Evolutionary conservation across 2,113 vertebrate genomes (phyloP).

Genomic region (Aldabrachelys gigantea): DNA sequence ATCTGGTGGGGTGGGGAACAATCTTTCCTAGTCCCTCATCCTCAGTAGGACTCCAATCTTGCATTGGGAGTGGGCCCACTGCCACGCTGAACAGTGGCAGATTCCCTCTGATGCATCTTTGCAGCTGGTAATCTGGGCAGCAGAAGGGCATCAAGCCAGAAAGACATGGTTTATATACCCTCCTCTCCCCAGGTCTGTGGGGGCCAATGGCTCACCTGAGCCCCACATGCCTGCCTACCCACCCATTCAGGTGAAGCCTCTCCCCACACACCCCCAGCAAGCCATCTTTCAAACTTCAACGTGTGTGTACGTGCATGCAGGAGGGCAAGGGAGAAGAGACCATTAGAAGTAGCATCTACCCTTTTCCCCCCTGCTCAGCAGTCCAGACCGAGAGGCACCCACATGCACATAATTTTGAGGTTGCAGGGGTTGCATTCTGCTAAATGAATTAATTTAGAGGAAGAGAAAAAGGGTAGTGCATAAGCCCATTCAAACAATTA

Average conservation of each 20-base stretch:
- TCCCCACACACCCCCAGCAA: not conserved
- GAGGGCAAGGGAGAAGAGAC: not conserved
- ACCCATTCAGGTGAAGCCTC: not conserved
- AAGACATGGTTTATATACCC: not conserved
- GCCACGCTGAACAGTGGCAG: not conserved
- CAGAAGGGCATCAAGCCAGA: not conserved
- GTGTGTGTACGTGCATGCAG: accelerated
- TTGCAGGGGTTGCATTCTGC: not conserved
- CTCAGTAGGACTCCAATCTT: not conserved
- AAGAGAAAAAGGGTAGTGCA: not conserved
- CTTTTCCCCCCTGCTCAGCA: not conserved
- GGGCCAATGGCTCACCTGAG: not conserved
- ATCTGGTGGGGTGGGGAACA: not conserved
- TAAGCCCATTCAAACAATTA: slow-evolving; percentile 5
- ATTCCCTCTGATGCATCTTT: not conserved
- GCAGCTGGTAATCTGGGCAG: not conserved
- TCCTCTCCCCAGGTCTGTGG: not conserved
- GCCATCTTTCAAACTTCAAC: not conserved
- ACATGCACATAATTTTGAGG: not conserved
- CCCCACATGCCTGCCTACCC: not conserved
- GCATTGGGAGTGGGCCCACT: not conserved
- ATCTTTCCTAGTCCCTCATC: not conserved
- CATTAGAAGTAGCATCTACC: not conserved
- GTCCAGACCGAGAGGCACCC: not conserved
- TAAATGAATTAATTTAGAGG: not conserved